These are phyloP conservation scores for Neodiprion fabricii DNA, from an alignment of 1,140 invertebrate species.

Conservation along the genomic window DNA sequence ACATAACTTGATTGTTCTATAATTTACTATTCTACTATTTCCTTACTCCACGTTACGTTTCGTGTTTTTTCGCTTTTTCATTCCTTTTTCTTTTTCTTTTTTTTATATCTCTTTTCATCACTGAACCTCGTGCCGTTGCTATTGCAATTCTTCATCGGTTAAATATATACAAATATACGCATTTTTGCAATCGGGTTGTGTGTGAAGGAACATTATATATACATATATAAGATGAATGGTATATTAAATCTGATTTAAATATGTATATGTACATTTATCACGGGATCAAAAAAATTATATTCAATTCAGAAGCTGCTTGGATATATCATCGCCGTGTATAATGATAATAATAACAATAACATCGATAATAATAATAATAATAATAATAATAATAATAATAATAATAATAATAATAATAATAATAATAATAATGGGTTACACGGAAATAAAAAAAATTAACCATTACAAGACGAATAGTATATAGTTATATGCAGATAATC, in stretches of 20 bases:
- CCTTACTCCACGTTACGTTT: neutral
- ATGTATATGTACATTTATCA: neutral
- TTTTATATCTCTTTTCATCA: too few relatives aligned
- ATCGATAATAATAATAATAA: conserved; percentile 23
- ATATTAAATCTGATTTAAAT: too few relatives aligned
- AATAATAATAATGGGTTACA: neutral
- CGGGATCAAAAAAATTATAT: conserved; percentile 11
- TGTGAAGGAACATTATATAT: conserved; percentile 11
- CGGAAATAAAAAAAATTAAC: neutral
- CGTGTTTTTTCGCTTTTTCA: neutral
- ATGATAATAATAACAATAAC: conserved; percentile 28
- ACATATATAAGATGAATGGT: neutral
- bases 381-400: conserved; percentile 26
- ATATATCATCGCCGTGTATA: conserved; percentile 18
- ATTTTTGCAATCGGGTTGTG: too few relatives aligned
- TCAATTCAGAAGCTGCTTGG: conserved; percentile 22
- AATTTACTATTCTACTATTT: neutral
- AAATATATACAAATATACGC: conserved; percentile 13
- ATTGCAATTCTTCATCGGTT: neutral
- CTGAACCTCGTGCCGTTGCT: neutral
- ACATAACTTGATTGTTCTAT: neutral
- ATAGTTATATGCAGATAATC: neutral
- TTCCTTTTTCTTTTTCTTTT: too few relatives aligned
- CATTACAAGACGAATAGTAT: neutral
- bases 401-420: conserved; percentile 3